Percentiles rank a stretch among this genome's conserved stretches.
These are phyloP conservation scores for Bombycilla garrulus DNA, from an alignment of 2,113 vertebrate genomes.

Conservation along the genomic window DNA sequence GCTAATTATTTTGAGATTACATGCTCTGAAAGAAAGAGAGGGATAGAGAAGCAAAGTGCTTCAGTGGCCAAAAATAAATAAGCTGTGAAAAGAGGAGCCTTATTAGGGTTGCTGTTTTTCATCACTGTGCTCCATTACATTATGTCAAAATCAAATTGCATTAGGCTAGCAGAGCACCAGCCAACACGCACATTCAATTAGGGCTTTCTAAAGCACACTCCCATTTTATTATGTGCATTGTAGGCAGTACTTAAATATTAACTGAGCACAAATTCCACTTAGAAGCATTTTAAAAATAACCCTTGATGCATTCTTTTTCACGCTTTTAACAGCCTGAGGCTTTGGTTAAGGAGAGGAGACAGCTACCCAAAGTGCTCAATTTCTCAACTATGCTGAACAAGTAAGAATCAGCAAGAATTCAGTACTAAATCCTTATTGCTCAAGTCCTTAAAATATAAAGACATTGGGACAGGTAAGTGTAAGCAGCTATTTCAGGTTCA, in stretches of 20 bases:
- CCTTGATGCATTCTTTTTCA: neutral
- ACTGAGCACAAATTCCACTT: slow-evolving; percentile 12
- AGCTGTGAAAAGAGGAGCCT: neutral
- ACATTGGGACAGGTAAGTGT: neutral
- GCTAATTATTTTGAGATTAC: neutral
- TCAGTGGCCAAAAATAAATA: neutral
- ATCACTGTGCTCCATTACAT: neutral
- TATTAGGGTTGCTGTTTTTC: neutral
- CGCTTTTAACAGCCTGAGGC: neutral
- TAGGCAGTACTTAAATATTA: slow-evolving; percentile 29
- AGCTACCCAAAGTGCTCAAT: neutral
- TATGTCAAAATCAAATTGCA: slow-evolving; percentile 16
- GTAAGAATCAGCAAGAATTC: neutral
- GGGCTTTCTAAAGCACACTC: neutral
- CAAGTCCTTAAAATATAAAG: neutral
- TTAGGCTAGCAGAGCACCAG: neutral
- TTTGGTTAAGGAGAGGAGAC: neutral
- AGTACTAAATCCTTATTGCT: neutral
- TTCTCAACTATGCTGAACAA: neutral
- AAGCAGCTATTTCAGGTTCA: neutral
- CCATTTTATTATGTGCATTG: slow-evolving; percentile 4
- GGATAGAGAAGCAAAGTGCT: neutral
- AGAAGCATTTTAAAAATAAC: slow-evolving; percentile 29
- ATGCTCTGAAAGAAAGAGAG: neutral
- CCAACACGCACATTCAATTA: neutral